phyloP scores from a whole-genome alignment of 2,888 invertebrate species.

The Oxycera nigricornis region DNA sequence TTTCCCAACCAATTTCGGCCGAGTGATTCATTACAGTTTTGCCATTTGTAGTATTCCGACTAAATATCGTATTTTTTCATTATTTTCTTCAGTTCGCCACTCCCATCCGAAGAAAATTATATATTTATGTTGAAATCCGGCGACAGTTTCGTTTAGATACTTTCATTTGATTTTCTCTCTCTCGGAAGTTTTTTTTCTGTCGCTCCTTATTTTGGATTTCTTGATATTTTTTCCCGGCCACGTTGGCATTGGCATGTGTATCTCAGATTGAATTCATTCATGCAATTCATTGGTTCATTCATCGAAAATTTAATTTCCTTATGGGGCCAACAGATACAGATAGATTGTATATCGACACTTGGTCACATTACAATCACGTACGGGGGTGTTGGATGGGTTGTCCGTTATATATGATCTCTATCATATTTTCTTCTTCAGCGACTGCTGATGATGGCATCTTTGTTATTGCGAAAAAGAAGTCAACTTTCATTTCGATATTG shows the following conservation, averaged over 20 bases:
- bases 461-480: not conserved
- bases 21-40: too few relatives aligned
- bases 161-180: not conserved
- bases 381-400: not conserved
- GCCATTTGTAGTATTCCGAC: too few relatives aligned
- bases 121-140: not conserved
- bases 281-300: not conserved
- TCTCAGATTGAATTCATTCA: not conserved
- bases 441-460: not conserved
- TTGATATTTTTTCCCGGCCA: not conserved
- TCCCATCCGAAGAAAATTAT: too few relatives aligned
- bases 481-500: not conserved
- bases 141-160: not conserved
- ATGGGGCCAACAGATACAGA: not conserved
- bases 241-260: not conserved
- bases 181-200: not conserved
- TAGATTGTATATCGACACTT: not conserved
- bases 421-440: not conserved
- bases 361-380: not conserved
- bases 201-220: not conserved
- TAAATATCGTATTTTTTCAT: too few relatives aligned
- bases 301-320: constrained; percentile 24
- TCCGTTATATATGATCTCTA: constrained; percentile 21
- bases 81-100: too few relatives aligned
- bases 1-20: too few relatives aligned